phyloP scores from a whole-genome alignment of 2,888 invertebrate genomes.

The Xylota sylvarum region DNA sequence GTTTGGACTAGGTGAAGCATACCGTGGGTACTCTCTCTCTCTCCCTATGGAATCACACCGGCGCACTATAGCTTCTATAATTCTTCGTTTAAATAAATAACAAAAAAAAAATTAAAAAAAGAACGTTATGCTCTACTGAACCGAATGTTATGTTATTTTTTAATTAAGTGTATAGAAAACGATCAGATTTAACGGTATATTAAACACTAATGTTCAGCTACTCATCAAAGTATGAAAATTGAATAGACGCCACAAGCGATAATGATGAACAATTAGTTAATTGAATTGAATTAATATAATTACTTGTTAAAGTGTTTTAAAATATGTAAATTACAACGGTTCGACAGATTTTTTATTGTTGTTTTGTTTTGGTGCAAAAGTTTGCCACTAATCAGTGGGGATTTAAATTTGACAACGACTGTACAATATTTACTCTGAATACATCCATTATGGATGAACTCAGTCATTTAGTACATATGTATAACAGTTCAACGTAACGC shows the following conservation, averaged over 20 bases:
- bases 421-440: too few relatives aligned
- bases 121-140: constrained; percentile 40
- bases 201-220: constrained; percentile 39
- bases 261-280: constrained; percentile 17
- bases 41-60: constrained; percentile 1
- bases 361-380: too few relatives aligned
- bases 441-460: too few relatives aligned
- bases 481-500: too few relatives aligned
- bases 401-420: too few relatives aligned
- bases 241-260: constrained; percentile 6
- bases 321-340: not conserved
- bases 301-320: constrained; percentile 2
- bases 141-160: constrained; percentile 39
- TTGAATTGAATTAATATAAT: constrained; percentile 23
- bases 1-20: not conserved
- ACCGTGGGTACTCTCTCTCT: too few relatives aligned
- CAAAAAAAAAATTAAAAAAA: constrained; percentile 9
- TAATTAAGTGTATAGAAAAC: constrained; percentile 42
- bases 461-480: too few relatives aligned
- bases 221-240: constrained; percentile 11
- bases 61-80: not conserved
- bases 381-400: too few relatives aligned
- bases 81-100: constrained; percentile 5
- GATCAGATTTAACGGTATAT: constrained; percentile 59
- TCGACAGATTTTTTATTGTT: too few relatives aligned